phyloP scores from a whole-genome alignment of 2,113 vertebrate genomes.

The Furnarius figulus region DNA sequence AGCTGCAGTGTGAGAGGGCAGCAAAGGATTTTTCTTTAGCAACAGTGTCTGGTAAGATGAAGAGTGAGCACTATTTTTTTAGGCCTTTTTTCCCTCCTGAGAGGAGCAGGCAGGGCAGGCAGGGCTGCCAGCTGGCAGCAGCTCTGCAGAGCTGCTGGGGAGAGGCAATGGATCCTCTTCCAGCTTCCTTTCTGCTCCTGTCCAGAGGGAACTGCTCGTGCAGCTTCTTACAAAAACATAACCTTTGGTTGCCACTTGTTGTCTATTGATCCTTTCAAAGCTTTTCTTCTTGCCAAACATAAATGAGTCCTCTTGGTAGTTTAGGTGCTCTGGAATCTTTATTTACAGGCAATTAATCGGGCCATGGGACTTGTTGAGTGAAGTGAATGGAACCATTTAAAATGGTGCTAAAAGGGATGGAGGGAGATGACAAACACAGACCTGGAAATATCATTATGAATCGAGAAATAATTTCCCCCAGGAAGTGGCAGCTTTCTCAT shows the following conservation, averaged over 20 bases:
- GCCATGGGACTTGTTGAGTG: not conserved
- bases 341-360: not conserved
- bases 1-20: not conserved
- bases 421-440: not conserved
- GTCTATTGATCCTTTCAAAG: not conserved
- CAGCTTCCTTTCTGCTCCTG: conserved; percentile 10
- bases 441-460: not conserved
- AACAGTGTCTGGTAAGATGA: not conserved
- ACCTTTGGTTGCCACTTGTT: conserved; percentile 13
- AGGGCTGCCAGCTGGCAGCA: conserved; percentile 8
- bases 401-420: not conserved
- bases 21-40: not conserved
- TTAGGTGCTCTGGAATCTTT: not conserved
- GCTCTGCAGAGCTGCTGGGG: not conserved
- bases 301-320: not conserved
- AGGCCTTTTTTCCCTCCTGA: not conserved
- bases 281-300: not conserved
- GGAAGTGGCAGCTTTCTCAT: conserved; percentile 21
- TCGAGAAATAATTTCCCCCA: not conserved
- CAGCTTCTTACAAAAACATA: not conserved
- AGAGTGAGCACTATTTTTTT: not conserved
- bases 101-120: not conserved
- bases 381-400: not conserved
- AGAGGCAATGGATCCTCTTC: not conserved
- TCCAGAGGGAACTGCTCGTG: not conserved